phyloP scores from a whole-genome alignment of 2,113 vertebrate genomes.

The Carettochelys insculpta region DNA sequence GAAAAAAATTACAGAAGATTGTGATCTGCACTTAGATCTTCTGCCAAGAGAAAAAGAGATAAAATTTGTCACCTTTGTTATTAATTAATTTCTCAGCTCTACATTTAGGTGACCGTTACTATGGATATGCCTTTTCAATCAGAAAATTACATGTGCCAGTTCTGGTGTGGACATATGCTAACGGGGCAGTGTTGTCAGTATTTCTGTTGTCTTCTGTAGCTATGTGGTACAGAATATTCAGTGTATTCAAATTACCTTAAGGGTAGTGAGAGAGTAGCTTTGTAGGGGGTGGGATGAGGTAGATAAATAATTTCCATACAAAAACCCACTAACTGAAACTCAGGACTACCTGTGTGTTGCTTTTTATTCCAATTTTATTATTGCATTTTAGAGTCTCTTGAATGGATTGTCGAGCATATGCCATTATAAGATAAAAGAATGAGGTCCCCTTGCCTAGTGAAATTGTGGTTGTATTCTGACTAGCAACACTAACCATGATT shows the following conservation, averaged over 20 bases:
- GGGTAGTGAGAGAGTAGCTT: neutral
- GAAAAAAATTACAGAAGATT: neutral
- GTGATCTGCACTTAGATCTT: neutral
- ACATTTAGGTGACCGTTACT: neutral
- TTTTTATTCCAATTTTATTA: slow-evolving; percentile 69
- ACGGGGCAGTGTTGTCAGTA: neutral
- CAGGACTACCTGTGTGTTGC: slow-evolving; percentile 61
- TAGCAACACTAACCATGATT: slow-evolving; percentile 65
- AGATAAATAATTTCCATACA: slow-evolving; percentile 69
- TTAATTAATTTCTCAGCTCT: neutral
- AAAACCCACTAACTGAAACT: slow-evolving; percentile 44
- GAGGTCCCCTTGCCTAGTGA: slow-evolving; percentile 57
- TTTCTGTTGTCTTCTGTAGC: neutral
- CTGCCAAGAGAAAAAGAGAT: neutral
- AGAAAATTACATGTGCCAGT: neutral
- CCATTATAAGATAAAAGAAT: slow-evolving; percentile 65
- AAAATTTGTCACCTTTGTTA: neutral
- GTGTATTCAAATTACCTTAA: neutral
- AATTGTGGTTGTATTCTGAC: slow-evolving; percentile 66
- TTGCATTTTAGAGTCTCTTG: slow-evolving; percentile 63
- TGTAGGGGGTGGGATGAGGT: slow-evolving; percentile 43
- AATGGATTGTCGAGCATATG: slow-evolving; percentile 57
- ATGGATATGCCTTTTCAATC: neutral
- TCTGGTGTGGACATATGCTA: neutral
- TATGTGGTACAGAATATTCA: neutral